Percentiles rank a stretch among this genome's conserved stretches.
These are phyloP conservation scores for Pristionchus exspectatus DNA, from an alignment of 2,888 invertebrate genomes.

Conservation along the genomic window DNA sequence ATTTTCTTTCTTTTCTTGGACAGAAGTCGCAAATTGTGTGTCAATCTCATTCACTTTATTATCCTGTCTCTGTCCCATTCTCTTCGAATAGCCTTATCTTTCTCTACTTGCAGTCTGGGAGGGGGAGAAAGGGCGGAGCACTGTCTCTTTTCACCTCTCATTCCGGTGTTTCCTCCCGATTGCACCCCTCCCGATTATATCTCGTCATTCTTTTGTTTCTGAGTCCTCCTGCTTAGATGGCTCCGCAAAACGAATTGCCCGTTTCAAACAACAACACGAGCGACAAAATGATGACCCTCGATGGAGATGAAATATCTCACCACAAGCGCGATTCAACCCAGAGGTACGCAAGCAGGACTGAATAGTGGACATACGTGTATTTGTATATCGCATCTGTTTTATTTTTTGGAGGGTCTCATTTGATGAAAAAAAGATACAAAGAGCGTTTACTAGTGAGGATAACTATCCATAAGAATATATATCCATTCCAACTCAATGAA, in stretches of 20 bases:
- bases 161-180: conserved; percentile 6
- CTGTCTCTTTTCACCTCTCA: conserved; percentile 12
- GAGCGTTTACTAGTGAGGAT: not conserved
- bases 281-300: not conserved
- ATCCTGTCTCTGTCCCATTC: not conserved
- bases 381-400: not conserved
- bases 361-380: not conserved
- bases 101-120: conserved; percentile 28
- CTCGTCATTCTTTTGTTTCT: not conserved
- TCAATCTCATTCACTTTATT: not conserved
- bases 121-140: conserved; percentile 31
- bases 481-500: not conserved
- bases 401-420: too few species aligned
- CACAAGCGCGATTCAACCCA: conserved; percentile 32
- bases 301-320: conserved; percentile 44
- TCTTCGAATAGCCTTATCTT: not conserved
- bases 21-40: conserved; percentile 26
- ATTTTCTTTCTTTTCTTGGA: not conserved
- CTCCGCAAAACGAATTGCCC: not conserved
- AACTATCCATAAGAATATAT: not conserved
- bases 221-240: not conserved
- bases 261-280: not conserved
- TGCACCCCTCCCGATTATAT: not conserved
- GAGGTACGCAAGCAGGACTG: not conserved
- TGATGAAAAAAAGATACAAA: too few species aligned